A percentile compares a stretch with the other conserved stretches of the same genome.
Evolutionary conservation across 1,140 invertebrate genomes (phyloP).

Genomic region (Adelges cooleyi): DNA sequence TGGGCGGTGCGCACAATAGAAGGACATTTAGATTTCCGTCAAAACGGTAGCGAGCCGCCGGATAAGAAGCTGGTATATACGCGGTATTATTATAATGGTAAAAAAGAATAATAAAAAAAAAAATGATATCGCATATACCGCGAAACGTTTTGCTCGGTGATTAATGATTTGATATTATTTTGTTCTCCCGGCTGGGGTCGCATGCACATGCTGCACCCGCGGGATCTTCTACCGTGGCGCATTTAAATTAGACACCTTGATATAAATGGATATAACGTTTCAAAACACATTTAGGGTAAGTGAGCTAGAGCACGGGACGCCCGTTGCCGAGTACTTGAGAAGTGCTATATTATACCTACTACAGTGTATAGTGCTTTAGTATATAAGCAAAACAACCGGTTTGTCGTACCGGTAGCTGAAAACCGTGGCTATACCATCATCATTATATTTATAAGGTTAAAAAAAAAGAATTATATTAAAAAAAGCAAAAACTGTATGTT

Average conservation of each 20-base stretch:
- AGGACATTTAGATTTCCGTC: constrained; percentile 20
- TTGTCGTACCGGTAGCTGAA: too few species aligned
- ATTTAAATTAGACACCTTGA: constrained; percentile 25
- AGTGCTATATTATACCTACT: too few species aligned
- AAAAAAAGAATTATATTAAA: too few species aligned
- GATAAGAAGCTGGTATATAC: neutral
- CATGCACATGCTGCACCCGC: neutral
- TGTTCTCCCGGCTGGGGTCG: neutral
- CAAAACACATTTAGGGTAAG: constrained; percentile 27
- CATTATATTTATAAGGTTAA: too few species aligned
- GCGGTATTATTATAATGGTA: neutral
- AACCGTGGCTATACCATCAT: too few species aligned
- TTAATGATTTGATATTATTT: constrained; percentile 26
- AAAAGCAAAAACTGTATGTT: too few species aligned
- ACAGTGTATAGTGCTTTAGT: too few species aligned
- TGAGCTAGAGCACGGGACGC: neutral
- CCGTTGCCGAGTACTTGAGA: too few species aligned
- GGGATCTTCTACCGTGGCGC: neutral
- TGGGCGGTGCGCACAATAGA: constrained; percentile 6
- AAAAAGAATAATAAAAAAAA: neutral
- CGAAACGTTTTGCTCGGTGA: constrained; percentile 14
- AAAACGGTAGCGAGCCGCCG: constrained; percentile 21
- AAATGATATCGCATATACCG: neutral
- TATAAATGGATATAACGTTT: constrained; percentile 26
- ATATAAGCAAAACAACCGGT: too few species aligned